A percentile compares a stretch with the other conserved stretches of the same genome.
These are phyloP conservation scores for Battus philenor DNA, from an alignment of 1,140 invertebrate genomes.

Conservation along the genomic window DNA sequence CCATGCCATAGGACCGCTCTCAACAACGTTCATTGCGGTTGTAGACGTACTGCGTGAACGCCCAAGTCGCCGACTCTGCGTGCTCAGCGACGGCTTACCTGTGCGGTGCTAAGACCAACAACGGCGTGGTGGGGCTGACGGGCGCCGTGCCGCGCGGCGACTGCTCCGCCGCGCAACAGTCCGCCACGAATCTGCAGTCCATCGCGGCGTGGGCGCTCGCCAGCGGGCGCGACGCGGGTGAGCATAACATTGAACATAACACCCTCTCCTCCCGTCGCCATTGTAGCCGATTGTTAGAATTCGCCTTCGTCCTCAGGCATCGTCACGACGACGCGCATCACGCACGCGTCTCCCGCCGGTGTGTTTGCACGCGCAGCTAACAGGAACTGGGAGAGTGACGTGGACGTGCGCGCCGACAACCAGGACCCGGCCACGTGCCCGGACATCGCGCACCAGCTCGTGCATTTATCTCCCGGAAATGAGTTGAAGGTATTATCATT, in stretches of 20 bases:
- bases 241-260: constrained; percentile 23
- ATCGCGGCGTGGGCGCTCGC: constrained; percentile 84
- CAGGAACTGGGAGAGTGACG: constrained; percentile 87
- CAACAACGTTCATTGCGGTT: too few species aligned
- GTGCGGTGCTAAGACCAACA: constrained; percentile 88
- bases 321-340: constrained; percentile 87
- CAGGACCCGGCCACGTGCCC: constrained; percentile 69
- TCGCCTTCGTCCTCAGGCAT: constrained; percentile 76
- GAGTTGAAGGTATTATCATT: constrained; percentile 63
- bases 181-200: constrained; percentile 77
- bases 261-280: too few species aligned
- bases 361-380: constrained; percentile 85
- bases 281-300: too few species aligned
- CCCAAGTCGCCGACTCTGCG: constrained; percentile 87
- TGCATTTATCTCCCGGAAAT: constrained; percentile 80
- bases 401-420: constrained; percentile 64
- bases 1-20: too few species aligned
- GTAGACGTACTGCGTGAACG: constrained; percentile 87
- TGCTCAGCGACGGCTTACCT: constrained; percentile 88
- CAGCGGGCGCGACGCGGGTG: constrained; percentile 79
- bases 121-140: constrained; percentile 84
- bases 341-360: constrained; percentile 86
- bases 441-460: constrained; percentile 86
- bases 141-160: constrained; percentile 77
- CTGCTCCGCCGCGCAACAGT: constrained; percentile 74